Conservation (phyloP, 2,888 invertebrate species). For the Ephialtes manifestator region DNA sequence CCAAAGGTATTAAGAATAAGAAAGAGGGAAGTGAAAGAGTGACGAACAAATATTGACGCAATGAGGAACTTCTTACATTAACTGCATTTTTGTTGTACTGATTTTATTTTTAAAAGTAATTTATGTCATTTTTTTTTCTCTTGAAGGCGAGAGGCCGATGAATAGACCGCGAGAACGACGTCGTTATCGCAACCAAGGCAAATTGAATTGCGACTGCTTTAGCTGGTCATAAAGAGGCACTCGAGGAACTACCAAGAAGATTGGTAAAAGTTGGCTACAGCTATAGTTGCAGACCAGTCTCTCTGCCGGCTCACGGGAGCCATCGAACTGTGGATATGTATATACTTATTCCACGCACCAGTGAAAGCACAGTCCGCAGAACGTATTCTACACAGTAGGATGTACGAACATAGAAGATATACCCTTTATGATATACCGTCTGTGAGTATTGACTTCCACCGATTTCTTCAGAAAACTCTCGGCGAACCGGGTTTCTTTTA, state of each 20-base stretch:
- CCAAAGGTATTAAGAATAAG: neutral
- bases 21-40: neutral
- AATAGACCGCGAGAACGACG: conserved; percentile 44
- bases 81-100: neutral
- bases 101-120: conserved; percentile 10
- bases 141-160: conserved; percentile 14
- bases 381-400: neutral
- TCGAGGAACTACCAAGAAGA: conserved; percentile 59
- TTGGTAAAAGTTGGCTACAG: conserved; percentile 59
- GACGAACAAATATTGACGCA: neutral
- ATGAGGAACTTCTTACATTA: neutral
- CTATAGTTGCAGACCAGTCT: neutral
- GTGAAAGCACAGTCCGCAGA: conserved; percentile 2
- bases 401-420: conserved; percentile 21
- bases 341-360: conserved; percentile 14
- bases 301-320: conserved; percentile 40
- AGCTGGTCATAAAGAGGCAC: conserved; percentile 63
- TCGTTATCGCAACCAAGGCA: conserved; percentile 60
- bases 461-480: conserved; percentile 47
- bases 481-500: neutral
- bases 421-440: conserved; percentile 32
- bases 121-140: conserved; percentile 1
- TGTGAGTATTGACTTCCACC: conserved; percentile 43
- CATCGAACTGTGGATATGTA: conserved; percentile 49
- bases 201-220: conserved; percentile 63